Conservation (phyloP, 1,140 invertebrate species). For the Anastrepha obliqua region DNA sequence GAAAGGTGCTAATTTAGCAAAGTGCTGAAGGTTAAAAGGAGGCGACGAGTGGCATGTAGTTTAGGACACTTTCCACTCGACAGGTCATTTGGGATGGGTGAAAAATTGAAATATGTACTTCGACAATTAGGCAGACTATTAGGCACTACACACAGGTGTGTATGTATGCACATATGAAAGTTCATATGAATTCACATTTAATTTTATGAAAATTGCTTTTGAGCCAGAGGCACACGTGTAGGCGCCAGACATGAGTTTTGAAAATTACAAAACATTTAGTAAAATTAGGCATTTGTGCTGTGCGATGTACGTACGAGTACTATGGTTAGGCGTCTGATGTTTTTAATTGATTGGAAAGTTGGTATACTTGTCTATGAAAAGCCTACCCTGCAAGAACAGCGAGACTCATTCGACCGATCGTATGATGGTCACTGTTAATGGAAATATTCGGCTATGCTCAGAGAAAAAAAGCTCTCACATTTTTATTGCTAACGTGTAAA, state of each 20-base stretch:
- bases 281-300: constrained; percentile 10
- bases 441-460: too few species aligned
- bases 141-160: not conserved
- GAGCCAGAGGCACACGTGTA: not conserved
- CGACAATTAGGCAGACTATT: constrained; percentile 50
- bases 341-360: constrained; percentile 44
- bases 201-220: constrained; percentile 51
- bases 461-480: too few species aligned
- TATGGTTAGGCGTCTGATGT: not conserved
- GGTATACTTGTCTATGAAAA: not conserved
- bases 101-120: constrained; percentile 22
- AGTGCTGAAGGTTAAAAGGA: constrained; percentile 36
- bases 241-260: constrained; percentile 29
- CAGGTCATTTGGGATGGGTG: not conserved
- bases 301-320: not conserved
- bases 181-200: constrained; percentile 28
- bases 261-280: constrained; percentile 51
- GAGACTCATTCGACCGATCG: too few species aligned
- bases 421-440: too few species aligned
- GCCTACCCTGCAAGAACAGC: not conserved
- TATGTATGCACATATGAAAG: not conserved
- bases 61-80: constrained; percentile 21
- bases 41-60: not conserved
- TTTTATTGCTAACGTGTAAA: too few species aligned
- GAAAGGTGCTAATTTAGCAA: constrained; percentile 49